These are phyloP conservation scores for Cephus nigrinus DNA, from an alignment of 2,888 invertebrate genomes.

Conservation along the genomic window DNA sequence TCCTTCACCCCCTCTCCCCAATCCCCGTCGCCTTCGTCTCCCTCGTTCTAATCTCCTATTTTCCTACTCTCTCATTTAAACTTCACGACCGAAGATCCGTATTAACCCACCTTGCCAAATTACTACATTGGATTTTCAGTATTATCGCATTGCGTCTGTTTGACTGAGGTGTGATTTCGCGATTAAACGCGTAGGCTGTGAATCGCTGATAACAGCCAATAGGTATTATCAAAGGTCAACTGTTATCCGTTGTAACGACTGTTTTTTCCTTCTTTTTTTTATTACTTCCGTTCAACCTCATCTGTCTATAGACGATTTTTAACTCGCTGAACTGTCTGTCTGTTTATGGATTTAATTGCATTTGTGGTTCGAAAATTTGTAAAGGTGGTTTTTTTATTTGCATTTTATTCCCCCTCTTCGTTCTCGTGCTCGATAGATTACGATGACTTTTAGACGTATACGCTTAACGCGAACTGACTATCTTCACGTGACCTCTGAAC, in stretches of 20 bases:
- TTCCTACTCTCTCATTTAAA: neutral
- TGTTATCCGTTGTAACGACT: neutral
- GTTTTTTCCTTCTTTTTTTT: too few relatives aligned
- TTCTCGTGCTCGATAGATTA: neutral
- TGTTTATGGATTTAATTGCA: neutral
- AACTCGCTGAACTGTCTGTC: too few relatives aligned
- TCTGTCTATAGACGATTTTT: neutral
- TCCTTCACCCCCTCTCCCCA: neutral
- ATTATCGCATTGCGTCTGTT: neutral
- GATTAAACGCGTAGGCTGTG: neutral
- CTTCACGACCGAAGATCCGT: neutral
- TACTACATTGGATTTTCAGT: neutral
- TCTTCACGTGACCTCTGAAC: neutral
- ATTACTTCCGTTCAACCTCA: neutral
- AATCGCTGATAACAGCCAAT: neutral
- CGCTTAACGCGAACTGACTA: neutral
- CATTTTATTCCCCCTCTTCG: neutral
- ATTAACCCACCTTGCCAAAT: neutral
- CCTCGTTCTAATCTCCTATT: neutral
- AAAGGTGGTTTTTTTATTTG: neutral
- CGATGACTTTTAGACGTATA: neutral
- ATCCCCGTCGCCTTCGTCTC: neutral
- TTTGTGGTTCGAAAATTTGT: neutral
- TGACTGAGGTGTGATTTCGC: neutral
- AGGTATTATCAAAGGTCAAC: neutral